Base-by-base conservation (phyloP, 2,888 invertebrate species). In the Erebia aethiops region DNA sequence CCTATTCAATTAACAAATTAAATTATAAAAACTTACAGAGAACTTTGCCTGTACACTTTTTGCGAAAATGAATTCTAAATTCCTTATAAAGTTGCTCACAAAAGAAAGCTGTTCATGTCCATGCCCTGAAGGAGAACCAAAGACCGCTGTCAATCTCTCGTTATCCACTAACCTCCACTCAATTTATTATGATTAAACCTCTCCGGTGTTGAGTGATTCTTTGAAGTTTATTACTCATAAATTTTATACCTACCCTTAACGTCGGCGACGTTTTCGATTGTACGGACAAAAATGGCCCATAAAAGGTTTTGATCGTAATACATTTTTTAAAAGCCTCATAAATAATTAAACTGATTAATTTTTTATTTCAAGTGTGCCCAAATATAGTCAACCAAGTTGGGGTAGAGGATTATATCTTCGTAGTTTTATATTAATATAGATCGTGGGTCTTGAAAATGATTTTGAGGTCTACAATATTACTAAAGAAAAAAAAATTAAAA, bases 91-190 rank as follows among this genome's bases (percentile, higher is more conserved):
- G 60, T 54, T 18, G 16, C 63, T 63, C 35, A 35, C 57, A 26
- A 58, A 54, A 85, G 87, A 83, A 83, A 82, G 81, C 83, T 83
- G 83, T 79, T 78, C 80, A 80, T 82, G 74, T 79, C 79, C 80
- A 80, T 82, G 74, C 75, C 84, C 81, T 75, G 75, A 77, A 83
- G 82, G 84, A 81, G 82, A 82, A 85, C 81, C 85, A 84, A 87
- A 85, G 84, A 84, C 85, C 86, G 82, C 83, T 87, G 90, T 89
- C 89, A 89, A 88, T 89, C 87, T 84, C 78, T 75, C 77, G 82
- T 84, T 84, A 88, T 87, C 88, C 87, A 71, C 64, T 71, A 73
- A 71, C 71, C 87, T 85, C 80, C 77, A 80, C 83, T 84, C 85
- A 87, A 89, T 90, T 89, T 90, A 87, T 88, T 88, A 88, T 88